A percentile compares a stretch with the other conserved stretches of the same genome.
Conservation (phyloP, 2,888 invertebrate species). For the Yponomeuta sedellus region DNA sequence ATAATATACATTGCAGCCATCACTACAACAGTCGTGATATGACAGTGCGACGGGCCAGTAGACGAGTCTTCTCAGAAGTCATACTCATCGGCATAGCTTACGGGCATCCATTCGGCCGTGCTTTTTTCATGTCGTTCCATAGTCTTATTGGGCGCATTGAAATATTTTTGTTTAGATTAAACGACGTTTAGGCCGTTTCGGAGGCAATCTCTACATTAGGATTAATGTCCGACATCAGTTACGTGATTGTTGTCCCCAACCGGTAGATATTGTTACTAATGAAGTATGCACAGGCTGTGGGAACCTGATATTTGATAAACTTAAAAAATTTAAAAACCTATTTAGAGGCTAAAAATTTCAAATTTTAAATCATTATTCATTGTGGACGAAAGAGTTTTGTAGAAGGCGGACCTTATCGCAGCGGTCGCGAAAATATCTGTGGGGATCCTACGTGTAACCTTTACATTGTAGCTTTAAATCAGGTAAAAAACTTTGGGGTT, state of each 20-base stretch:
- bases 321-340: neutral
- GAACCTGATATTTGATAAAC: conserved; percentile 27
- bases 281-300: conserved; percentile 40
- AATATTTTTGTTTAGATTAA: conserved; percentile 75
- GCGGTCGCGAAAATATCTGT: neutral
- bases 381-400: neutral
- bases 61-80: conserved; percentile 60
- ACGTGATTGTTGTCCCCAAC: conserved; percentile 36
- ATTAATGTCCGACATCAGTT: conserved; percentile 72
- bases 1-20: conserved; percentile 25
- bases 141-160: conserved; percentile 70
- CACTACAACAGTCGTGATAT: conserved; percentile 66
- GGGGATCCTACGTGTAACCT: too few species aligned
- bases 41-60: conserved; percentile 43
- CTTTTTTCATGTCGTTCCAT: conserved; percentile 55
- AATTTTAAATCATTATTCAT: neutral
- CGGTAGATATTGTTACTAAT: conserved; percentile 38
- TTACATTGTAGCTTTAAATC: too few species aligned
- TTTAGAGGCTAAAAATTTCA: too few species aligned
- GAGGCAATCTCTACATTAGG: conserved; percentile 58
- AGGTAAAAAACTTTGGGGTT: neutral
- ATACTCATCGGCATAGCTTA: conserved; percentile 67
- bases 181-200: conserved; percentile 59
- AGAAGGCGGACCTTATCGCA: too few species aligned
- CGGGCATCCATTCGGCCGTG: conserved; percentile 51